Percentiles rank a stretch among this genome's conserved stretches.
phyloP scores from a whole-genome alignment of 2,888 invertebrate genomes.

The Eupithecia subumbrata region DNA sequence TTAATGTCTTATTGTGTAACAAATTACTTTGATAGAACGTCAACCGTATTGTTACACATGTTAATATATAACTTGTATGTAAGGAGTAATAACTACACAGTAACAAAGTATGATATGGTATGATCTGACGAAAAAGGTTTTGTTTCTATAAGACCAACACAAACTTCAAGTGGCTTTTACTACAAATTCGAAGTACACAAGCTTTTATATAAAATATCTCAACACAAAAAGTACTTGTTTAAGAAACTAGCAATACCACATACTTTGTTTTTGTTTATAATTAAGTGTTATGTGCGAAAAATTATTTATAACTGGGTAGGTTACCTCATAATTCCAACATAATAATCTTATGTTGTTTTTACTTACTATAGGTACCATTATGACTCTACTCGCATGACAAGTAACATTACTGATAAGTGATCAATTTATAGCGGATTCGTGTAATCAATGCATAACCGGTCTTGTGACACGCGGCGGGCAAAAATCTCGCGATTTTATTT shows the following conservation, averaged over 20 bases:
- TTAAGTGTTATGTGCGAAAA: background rate
- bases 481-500: conserved; percentile 30
- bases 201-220: background rate
- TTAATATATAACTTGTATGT: conserved; percentile 20
- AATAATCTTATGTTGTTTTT: background rate
- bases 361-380: conserved; percentile 3
- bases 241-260: background rate
- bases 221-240: background rate
- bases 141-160: background rate
- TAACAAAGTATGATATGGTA: background rate
- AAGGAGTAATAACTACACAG: background rate
- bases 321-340: background rate
- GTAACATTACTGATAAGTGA: conserved; percentile 54
- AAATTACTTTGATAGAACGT: conserved; percentile 25
- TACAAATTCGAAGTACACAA: background rate
- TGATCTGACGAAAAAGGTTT: background rate
- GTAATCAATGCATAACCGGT: conserved; percentile 56
- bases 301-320: background rate
- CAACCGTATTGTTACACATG: conserved; percentile 32
- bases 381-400: conserved; percentile 32
- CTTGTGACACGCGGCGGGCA: conserved; percentile 37
- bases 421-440: conserved; percentile 52
- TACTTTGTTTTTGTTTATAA: background rate
- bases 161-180: background rate
- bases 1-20: background rate